These are phyloP conservation scores for Drosophila sechellia DNA, from an alignment of 1,140 invertebrate species.

Conservation along the genomic window DNA sequence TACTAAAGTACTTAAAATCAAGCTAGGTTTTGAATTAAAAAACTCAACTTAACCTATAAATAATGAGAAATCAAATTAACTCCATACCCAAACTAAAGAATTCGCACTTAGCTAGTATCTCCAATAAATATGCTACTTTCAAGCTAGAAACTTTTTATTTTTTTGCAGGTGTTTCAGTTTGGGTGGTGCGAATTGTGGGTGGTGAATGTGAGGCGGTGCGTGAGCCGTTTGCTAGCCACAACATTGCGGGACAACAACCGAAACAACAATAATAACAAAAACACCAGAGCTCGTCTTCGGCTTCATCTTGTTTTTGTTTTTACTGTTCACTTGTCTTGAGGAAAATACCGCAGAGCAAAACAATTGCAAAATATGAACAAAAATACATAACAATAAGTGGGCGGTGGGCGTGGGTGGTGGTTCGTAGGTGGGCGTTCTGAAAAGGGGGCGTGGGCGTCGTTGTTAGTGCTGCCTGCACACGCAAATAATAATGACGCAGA, in stretches of 20 bases:
- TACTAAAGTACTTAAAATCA: too few relatives aligned
- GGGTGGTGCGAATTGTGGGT: conserved; percentile 2
- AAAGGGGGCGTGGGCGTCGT: conserved; percentile 46
- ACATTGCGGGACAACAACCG: conserved; percentile 60
- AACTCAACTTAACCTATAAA: too few relatives aligned
- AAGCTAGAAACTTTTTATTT: neutral
- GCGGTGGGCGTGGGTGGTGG: neutral
- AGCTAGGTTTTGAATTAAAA: too few relatives aligned
- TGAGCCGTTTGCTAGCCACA: conserved; percentile 54
- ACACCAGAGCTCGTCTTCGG: conserved; percentile 29
- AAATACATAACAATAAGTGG: conserved; percentile 47
- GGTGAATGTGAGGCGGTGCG: conserved; percentile 30
- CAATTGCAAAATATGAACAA: conserved; percentile 80
- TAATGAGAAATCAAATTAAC: too few relatives aligned
- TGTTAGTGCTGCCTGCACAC: conserved; percentile 52
- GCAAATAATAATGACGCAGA: conserved; percentile 67
- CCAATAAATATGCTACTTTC: too few relatives aligned
- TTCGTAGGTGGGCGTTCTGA: conserved; percentile 29
- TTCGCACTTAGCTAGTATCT: too few relatives aligned
- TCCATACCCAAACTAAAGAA: too few relatives aligned
- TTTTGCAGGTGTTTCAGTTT: conserved; percentile 12
- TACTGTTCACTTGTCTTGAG: conserved; percentile 64
- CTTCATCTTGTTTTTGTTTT: conserved; percentile 39
- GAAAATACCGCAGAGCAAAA: conserved; percentile 76
- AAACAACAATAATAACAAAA: conserved; percentile 33